These are phyloP conservation scores for Centruroides vittatus DNA, from an alignment of 1,140 invertebrate genomes.

Conservation along the genomic window DNA sequence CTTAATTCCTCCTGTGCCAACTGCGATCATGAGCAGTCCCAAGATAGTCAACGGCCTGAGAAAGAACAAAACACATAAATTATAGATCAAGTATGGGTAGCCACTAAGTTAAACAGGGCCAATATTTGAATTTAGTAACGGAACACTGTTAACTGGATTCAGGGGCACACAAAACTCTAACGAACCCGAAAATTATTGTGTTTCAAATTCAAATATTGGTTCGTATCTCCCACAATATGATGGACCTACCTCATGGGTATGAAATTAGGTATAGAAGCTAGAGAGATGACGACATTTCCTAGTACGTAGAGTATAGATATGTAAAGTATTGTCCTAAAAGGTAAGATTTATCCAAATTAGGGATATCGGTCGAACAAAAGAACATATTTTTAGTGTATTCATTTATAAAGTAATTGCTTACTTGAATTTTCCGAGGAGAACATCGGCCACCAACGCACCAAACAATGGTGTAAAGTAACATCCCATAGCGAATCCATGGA, in stretches of 20 bases:
- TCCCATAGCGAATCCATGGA: conserved; percentile 63
- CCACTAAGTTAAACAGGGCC: background rate
- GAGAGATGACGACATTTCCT: conserved; percentile 64
- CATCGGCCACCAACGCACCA: conserved; percentile 76
- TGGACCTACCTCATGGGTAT: too few species aligned
- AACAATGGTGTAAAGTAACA: conserved; percentile 74
- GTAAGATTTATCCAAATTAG: background rate
- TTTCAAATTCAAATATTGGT: too few species aligned
- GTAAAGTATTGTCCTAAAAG: conserved; percentile 7
- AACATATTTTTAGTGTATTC: too few species aligned
- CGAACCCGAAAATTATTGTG: too few species aligned
- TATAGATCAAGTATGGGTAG: too few species aligned
- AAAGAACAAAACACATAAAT: background rate
- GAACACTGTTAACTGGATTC: too few species aligned
- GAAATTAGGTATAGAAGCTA: background rate
- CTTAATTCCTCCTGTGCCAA: conserved; percentile 92
- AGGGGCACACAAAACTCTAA: too few species aligned
- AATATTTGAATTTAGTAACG: background rate
- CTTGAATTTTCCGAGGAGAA: conserved; percentile 66
- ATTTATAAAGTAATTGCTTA: conserved; percentile 21
- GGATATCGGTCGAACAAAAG: too few species aligned
- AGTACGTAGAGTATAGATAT: conserved; percentile 64
- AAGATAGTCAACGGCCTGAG: conserved; percentile 50
- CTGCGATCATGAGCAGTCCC: conserved; percentile 54
- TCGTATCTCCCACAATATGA: too few species aligned